Base-by-base conservation (phyloP, 2,888 invertebrate species). In the Lamellibrachia columna region DNA sequence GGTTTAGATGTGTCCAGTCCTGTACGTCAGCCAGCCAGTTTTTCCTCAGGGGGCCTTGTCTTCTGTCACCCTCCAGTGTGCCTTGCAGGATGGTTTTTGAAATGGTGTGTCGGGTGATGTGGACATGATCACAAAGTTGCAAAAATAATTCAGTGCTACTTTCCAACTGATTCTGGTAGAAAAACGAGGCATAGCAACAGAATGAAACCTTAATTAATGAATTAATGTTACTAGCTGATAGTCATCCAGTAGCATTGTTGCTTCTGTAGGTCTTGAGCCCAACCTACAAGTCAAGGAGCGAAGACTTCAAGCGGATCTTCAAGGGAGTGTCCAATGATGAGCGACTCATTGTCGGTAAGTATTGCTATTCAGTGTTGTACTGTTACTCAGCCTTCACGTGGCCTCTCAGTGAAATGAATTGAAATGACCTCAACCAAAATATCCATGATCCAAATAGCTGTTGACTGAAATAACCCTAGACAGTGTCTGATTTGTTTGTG, bases 281-380 rank as follows among this genome's bases (percentile, higher is more conserved):
- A 90, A 98, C 98, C 0, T 99, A 99, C 96, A 99, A 99, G 97
- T 98, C 98, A 93, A 97, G 98, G 95, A 98, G 98, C 6, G 98
- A 98, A 95, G 99, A 99, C 97, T 99, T 99, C 96, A 98, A 98
- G 96, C 97, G 98, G 95, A 97, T 98, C 94, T 99, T 99, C 97
- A 98, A 98, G 96, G 98, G 98, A 93, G 97, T 99, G 94, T 99
- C 99, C 0, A 97, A 98, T 93, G 98, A 98, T 95, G 99, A 99
- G 96, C 97, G 99, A 95, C 97, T 99, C 94, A 98, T 99, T 96
- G 99, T 99, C 95, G 99, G 99, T 99, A 96, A 97, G 97, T 97
- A 52, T 92, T 22, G 11, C 52, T 53, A 92, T 90, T 92, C 7
- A 90, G 40, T 40, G 40, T 40, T 40, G 40, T 40, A 40, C 40